Percentiles rank a stretch among this genome's conserved stretches.
These are phyloP conservation scores for Zoanthus sociatus DNA, from an alignment of 92 coral and sea anemone species.

Conservation along the genomic window DNA sequence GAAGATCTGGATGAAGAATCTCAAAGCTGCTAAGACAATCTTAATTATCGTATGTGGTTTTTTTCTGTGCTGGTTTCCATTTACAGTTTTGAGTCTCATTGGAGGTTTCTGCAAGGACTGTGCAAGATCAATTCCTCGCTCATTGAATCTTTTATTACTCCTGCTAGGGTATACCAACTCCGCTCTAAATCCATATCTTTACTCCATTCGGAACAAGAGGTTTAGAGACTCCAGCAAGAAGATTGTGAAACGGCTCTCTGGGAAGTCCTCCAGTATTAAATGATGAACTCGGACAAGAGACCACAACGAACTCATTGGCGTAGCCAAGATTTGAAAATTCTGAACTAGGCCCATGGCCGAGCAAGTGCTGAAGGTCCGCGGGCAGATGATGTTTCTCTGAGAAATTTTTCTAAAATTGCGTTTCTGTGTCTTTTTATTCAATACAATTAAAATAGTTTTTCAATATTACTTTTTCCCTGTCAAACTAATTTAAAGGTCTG, in stretches of 20 bases:
- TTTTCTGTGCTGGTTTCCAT: constrained; percentile 69
- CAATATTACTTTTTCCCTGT: too few relatives aligned
- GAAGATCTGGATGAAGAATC: constrained; percentile 52
- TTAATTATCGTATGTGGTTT: constrained; percentile 59
- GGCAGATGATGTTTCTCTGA: too few relatives aligned
- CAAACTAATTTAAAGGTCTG: too few relatives aligned
- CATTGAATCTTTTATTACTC: constrained; percentile 43
- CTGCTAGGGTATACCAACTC: constrained; percentile 68
- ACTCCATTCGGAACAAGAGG: constrained; percentile 60
- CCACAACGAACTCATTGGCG: too few relatives aligned
- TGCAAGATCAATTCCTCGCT: constrained; percentile 20
- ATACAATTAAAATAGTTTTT: too few relatives aligned
- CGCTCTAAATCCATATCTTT: constrained; percentile 69
- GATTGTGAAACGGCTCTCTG: constrained; percentile 24
- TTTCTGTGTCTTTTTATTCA: too few relatives aligned
- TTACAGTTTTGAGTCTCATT: constrained; percentile 48
- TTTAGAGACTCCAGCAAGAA: constrained; percentile 52
- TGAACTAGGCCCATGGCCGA: too few relatives aligned
- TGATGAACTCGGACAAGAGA: background rate
- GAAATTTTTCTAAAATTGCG: too few relatives aligned
- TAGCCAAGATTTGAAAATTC: too few relatives aligned
- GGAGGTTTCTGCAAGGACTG: constrained; percentile 57
- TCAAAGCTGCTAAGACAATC: constrained; percentile 66
- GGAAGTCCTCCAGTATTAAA: background rate
- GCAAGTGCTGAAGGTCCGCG: too few relatives aligned